Evolutionary conservation across 2,113 vertebrate species (phyloP), one percentile per base, ranked within the genome.

Genomic region (Paraplagusia blochii): DNA sequence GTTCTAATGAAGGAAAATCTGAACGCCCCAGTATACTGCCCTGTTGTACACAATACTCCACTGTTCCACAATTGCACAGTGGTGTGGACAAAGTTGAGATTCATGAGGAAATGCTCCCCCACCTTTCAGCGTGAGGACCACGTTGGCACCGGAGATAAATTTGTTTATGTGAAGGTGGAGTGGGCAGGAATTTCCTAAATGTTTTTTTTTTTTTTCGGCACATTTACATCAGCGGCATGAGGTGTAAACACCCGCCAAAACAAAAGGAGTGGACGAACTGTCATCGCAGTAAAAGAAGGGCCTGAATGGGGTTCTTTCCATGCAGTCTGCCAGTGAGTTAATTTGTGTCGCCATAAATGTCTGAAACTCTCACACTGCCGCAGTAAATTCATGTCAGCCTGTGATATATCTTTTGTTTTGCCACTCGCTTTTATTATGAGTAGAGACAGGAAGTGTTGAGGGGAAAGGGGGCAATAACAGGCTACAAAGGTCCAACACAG

Each of bases 381-480:
- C 52, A 65, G 13, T 38, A 49, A 22, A 62, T 22, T 40, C 0
- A 50, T 46, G 58, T 54, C 44, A 43, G 51, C 0, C 17, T 70
- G 18, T 10, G 4, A 57, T 22, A 54, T 42, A 49, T 36, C 12
- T 8, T 53, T n/a, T 58, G 45, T 43, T 53, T 62, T 52, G 0
- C 17, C 33, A 44, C 36, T 42, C 11, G 43, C 45, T 71, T 75
- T 66, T 67, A 65, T 55, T 67, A 52, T 65, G 49, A 48, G 46
- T 12, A 22, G 29, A 50, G 57, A 58, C 68, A 62, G 69, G 72
- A 79, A 70, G 69, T 53, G 17, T 34, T 1, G 4, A n/a, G n/a
- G 40, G 57, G 36, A 18, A 22, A 36, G 13, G 45, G 55, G 52
- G 45, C 33, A 50, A 58, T 63, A 44, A 66, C 35, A 49, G 14